Evolutionary conservation across 2,797 vertebrate species (phyloP), one percentile per base, ranked within the genome.

Genomic region (Dendrocincla tyrannina): DNA sequence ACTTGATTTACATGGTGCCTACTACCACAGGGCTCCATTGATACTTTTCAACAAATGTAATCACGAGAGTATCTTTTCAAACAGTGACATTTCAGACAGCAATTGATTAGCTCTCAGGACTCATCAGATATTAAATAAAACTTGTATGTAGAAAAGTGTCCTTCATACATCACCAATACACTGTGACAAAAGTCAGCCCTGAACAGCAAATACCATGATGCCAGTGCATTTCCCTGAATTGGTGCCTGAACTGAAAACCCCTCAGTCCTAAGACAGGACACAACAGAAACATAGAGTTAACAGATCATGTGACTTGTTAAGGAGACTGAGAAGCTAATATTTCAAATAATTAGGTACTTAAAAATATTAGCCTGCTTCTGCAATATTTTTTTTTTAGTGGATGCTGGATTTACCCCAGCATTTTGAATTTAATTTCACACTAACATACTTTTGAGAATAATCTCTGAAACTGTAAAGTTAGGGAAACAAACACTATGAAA

Each of bases 51-150:
- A 80, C 53, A 77, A 72, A 80, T 15, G 44, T 32, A 55, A 89
- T 49, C 63, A 76, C 25, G 42, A 85, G 20, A 86, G 25, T 52
- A 81, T 85, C 35, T 85, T 95, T 91, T 81, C 91, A 93, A 69
- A 56, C 7, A 58, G 20, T 22, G 49, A 90, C 22, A 88, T 76
- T 55, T 91, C 44, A 68, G 87, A 70, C 52, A 86, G 73, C 58
- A 75, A 88, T 89, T 88, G 94, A 95, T 96, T 89, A 92, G 23
- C 32, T 68, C 63, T 86, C 82, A 73, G 85, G 35, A 55, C 10
- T 89, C 32, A 49, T 67, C 49, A 37, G 42, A 28, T 80, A 88
- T 89, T 75, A 88, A 70, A 85, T 76, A 81, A 94, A 90, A 88
- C 37, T n/a, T 72, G 17, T 60, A 80, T 32, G 28, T 24, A 86